Evolutionary conservation across 2,888 invertebrate species (phyloP), one percentile per base, ranked within the genome.

Genomic region (Idaea straminata): DNA sequence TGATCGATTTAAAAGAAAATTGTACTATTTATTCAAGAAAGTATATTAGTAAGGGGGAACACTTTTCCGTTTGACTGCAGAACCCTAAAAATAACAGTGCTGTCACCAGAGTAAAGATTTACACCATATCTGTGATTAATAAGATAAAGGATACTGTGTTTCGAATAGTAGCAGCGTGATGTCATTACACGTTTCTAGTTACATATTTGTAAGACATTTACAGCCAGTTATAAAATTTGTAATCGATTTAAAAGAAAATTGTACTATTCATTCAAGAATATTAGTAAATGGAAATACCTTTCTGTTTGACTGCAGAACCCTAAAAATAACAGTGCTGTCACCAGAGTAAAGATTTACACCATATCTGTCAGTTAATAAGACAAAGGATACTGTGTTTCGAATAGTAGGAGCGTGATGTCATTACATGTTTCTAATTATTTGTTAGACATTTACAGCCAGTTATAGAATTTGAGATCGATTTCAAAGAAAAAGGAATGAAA

Each of bases 291-390:
- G 10, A 13, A 10, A 13, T 0, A 47, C 47, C 10, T 47, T 47
- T 4, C 47, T 3, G 10, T 47, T 47, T 13, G 10, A 47, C 47
- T 10, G 10, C 7, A 47, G 47, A 47, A 47, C 47, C 47, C 47
- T 47, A 85, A 84, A 84, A 87, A 86, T 87, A 87, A 85, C 87
- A 88, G 88, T 88, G 79, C 81, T 91, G 92, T 89, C 92, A 88
- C 77, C 79, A 72, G 73, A 66, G 68, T 78, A 86, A 88, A 71
- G 74, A 92, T 92, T 91, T 92, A 92, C 87, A 83, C 82, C 85
- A 82, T 82, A 81, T 84, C 87, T 89, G 87, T 86, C 86, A 85
- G 76, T 77, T 79, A 77, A 77, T 75, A 81, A 87, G 83, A 92
- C 91, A 92, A 92, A 91, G 91, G 77, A 80, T 47, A 79, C 84